Evolutionary conservation across 2,888 invertebrate species (phyloP).

Genomic region (Smittia aterrima): DNA sequence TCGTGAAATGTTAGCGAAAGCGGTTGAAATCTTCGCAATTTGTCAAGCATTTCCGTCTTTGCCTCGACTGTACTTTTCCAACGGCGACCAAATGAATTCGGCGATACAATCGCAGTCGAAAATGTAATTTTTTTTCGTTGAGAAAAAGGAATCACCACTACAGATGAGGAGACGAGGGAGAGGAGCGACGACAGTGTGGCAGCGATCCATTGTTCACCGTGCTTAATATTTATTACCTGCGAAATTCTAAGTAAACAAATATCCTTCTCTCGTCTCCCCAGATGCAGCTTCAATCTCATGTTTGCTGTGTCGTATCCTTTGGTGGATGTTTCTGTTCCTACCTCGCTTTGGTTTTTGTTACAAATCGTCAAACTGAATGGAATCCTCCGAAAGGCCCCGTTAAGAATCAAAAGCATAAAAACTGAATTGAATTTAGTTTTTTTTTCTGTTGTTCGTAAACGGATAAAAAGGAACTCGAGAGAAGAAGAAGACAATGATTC

Average conservation of each 20-base stretch:
- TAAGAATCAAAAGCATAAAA: neutral
- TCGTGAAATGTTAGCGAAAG: neutral
- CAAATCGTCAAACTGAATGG: neutral
- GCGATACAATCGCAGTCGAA: constrained; percentile 15
- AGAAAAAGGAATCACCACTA: neutral
- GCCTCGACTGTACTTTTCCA: constrained; percentile 1
- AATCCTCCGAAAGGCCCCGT: neutral
- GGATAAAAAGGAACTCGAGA: no score
- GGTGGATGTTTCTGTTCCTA: neutral
- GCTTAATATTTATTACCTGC: constrained; percentile 40
- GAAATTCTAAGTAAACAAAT: constrained; percentile 41
- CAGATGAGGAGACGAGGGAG: constrained; percentile 22
- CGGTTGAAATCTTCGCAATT: neutral
- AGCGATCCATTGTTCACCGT: constrained; percentile 11
- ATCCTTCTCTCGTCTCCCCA: neutral
- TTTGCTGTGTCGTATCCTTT: neutral
- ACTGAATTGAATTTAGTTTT: neutral
- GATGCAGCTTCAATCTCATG: neutral
- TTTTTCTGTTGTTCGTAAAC: no score
- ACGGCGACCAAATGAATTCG: neutral
- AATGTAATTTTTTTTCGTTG: neutral
- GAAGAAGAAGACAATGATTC: neutral
- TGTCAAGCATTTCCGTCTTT: neutral
- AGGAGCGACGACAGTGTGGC: constrained; percentile 3
- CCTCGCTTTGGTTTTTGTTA: neutral